Percentiles rank a stretch among this genome's conserved stretches.
phyloP scores from a whole-genome alignment of 2,797 vertebrate species.

The Thalassophryne amazonica region DNA sequence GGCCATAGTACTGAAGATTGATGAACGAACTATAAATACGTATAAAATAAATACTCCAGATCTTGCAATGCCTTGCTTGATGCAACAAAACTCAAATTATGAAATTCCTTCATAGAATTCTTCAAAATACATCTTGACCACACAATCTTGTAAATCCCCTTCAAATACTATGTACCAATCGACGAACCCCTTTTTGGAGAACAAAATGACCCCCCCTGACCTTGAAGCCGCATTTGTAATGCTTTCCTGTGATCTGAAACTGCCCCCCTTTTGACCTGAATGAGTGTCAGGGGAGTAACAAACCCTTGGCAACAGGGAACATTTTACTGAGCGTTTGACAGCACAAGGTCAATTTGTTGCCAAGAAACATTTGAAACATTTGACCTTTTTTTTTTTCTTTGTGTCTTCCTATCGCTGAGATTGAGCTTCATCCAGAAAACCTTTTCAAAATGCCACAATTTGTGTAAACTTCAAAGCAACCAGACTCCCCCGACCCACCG shows the following conservation, averaged over 20 bases:
- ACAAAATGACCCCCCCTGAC: too few species aligned
- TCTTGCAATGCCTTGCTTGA: background rate
- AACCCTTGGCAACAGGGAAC: constrained; percentile 30
- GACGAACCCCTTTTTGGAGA: too few species aligned
- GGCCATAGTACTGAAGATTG: background rate
- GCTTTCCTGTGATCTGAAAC: constrained; percentile 38
- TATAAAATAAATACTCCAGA: too few species aligned
- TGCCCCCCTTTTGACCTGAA: constrained; percentile 37
- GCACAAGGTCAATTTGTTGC: constrained; percentile 43
- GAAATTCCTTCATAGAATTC: constrained; percentile 2
- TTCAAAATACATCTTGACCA: background rate
- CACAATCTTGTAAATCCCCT: background rate
- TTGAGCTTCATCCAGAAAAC: background rate
- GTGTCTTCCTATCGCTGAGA: constrained; percentile 18
- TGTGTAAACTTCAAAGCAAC: constrained; percentile 20
- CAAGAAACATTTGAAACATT: constrained; percentile 48
- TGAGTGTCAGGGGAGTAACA: constrained; percentile 37
- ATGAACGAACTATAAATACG: background rate
- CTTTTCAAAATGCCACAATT: constrained; percentile 1
- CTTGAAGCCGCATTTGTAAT: too few species aligned
- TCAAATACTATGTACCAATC: background rate
- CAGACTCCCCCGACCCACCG: constrained; percentile 4
- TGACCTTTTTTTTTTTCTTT: constrained; percentile 40
- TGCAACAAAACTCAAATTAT: background rate
- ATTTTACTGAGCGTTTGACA: constrained; percentile 19